These are phyloP conservation scores for Drosophila sturtevanti DNA, from an alignment of 1,140 invertebrate genomes.

Conservation along the genomic window DNA sequence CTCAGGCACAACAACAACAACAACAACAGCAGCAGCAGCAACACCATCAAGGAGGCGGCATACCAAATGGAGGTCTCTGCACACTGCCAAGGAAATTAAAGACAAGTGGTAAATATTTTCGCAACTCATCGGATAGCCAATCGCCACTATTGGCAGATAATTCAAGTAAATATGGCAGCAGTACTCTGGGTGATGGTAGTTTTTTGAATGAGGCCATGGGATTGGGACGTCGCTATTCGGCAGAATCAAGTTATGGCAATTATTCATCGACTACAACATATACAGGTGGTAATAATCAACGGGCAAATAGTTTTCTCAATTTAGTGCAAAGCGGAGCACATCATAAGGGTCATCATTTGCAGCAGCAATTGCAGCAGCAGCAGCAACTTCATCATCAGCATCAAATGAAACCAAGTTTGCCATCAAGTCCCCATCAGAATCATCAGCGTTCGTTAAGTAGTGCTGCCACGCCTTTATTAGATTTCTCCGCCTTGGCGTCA, in stretches of 20 bases:
- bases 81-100: constrained; percentile 85
- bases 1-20: constrained; percentile 60
- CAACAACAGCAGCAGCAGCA: constrained; percentile 38
- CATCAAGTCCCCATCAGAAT: constrained; percentile 72
- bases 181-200: constrained; percentile 72
- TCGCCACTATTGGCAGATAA: constrained; percentile 85
- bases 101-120: constrained; percentile 82
- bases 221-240: constrained; percentile 71
- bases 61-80: constrained; percentile 82
- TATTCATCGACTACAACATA: constrained; percentile 72
- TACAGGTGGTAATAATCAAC: constrained; percentile 63
- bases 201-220: constrained; percentile 78
- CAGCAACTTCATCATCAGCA: background rate
- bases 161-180: constrained; percentile 82
- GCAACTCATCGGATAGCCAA: constrained; percentile 87
- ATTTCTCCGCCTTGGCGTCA: constrained; percentile 68
- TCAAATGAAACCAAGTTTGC: constrained; percentile 57
- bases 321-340: constrained; percentile 74
- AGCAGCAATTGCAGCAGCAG: constrained; percentile 11
- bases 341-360: constrained; percentile 51
- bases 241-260: constrained; percentile 76
- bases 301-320: constrained; percentile 79
- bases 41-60: no score
- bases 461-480: constrained; percentile 77
- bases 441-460: constrained; percentile 77